These are phyloP conservation scores for Sminthurinus aureus DNA, from an alignment of 2,888 invertebrate species.

Conservation along the genomic window DNA sequence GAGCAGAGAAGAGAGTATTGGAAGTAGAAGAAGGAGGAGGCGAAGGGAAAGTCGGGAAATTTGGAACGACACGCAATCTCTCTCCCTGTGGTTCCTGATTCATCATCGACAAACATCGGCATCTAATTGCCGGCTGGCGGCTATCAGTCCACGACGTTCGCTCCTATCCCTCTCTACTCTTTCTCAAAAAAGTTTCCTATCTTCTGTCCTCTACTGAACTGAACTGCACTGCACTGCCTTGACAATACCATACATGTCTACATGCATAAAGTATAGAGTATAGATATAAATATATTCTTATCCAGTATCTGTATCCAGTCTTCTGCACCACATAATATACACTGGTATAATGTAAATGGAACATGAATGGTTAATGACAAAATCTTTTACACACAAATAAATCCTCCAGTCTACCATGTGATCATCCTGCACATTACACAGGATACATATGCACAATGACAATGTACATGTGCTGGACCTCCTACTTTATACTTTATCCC, in stretches of 20 bases:
- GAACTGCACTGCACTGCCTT: neutral
- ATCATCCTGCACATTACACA: neutral
- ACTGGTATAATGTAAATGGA: too few species aligned
- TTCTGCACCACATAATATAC: too few species aligned
- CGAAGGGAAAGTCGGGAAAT: neutral
- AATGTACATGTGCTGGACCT: neutral
- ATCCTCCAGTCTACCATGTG: neutral
- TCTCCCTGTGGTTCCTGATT: constrained; percentile 22
- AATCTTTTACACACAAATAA: constrained; percentile 10
- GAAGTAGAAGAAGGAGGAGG: neutral
- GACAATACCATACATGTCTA: too few species aligned
- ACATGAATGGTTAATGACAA: neutral
- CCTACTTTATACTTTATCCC: too few species aligned
- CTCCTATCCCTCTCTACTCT: neutral
- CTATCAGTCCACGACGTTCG: neutral
- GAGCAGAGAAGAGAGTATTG: neutral
- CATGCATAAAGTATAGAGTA: too few species aligned
- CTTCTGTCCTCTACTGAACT: neutral
- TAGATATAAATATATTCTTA: too few species aligned
- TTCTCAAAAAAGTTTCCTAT: neutral
- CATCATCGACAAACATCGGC: constrained; percentile 14
- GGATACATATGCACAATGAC: neutral
- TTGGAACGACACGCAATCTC: constrained; percentile 7
- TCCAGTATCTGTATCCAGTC: too few species aligned
- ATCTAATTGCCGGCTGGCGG: constrained; percentile 10